Evolutionary conservation across 2,113 vertebrate genomes (phyloP).

Genomic region (Hemiscyllium ocellatum): DNA sequence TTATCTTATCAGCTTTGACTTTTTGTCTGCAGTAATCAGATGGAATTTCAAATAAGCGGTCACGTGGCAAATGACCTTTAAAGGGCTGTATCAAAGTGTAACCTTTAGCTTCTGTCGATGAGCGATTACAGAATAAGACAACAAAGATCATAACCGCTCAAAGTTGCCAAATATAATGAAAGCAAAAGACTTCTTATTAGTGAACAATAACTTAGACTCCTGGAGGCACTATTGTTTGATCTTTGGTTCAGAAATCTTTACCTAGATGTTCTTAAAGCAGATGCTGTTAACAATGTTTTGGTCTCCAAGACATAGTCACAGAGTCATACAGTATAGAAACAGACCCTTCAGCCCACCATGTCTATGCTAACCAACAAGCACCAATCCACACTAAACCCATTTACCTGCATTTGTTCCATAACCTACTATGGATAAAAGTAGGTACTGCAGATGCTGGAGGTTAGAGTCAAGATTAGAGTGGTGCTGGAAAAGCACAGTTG

Average conservation of each 20-base stretch:
- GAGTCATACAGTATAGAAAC: no score
- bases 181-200: neutral
- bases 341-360: no score
- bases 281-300: neutral
- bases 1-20: neutral
- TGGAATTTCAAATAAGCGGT: neutral
- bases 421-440: no score
- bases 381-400: no score
- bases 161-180: neutral
- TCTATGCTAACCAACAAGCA: no score
- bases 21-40: neutral
- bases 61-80: neutral
- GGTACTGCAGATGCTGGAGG: no score
- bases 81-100: neutral
- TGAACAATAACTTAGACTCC: neutral
- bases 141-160: neutral
- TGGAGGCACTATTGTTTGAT: neutral
- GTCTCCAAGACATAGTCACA: neutral
- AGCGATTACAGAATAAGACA: neutral
- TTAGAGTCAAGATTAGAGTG: no score
- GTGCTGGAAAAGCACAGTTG: no score
- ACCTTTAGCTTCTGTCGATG: neutral
- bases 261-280: neutral
- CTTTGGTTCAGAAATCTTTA: conserved; percentile 1
- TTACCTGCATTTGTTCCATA: no score